Percentiles rank a stretch among this genome's conserved stretches.
phyloP scores from a whole-genome alignment of 2,113 vertebrate genomes.

The Rhea pennata region DNA sequence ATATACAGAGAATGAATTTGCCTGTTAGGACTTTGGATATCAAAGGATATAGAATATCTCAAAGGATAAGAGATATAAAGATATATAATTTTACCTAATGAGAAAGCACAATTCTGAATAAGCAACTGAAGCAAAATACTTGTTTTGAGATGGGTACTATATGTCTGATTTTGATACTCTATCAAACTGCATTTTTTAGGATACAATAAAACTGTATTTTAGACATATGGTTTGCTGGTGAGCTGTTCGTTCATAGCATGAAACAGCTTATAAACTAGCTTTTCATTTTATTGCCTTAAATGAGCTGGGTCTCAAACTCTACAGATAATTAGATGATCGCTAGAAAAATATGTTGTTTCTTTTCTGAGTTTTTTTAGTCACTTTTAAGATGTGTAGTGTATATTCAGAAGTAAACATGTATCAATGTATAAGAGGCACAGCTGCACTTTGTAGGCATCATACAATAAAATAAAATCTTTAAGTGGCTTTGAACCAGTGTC shows the following conservation, averaged over 20 bases:
- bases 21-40: not conserved
- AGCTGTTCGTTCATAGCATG: not conserved
- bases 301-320: not conserved
- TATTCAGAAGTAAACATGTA: not conserved
- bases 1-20: not conserved
- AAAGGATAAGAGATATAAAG: too few species aligned
- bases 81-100: not conserved
- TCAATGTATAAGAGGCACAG: not conserved
- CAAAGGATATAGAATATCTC: not conserved
- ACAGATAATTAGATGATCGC: not conserved
- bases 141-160: not conserved
- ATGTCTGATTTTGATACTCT: rapidly evolving
- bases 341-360: not conserved
- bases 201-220: not conserved
- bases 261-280: slow-evolving; percentile 17
- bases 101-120: not conserved
- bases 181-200: not conserved
- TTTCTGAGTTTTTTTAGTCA: not conserved
- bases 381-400: not conserved
- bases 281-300: slow-evolving; percentile 28
- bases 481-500: not conserved
- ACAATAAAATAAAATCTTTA: not conserved
- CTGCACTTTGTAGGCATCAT: not conserved
- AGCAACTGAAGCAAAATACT: not conserved
- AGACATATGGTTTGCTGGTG: not conserved